These are phyloP conservation scores for Polypedilum vanderplanki DNA, from an alignment of 1,140 invertebrate species.

Conservation along the genomic window DNA sequence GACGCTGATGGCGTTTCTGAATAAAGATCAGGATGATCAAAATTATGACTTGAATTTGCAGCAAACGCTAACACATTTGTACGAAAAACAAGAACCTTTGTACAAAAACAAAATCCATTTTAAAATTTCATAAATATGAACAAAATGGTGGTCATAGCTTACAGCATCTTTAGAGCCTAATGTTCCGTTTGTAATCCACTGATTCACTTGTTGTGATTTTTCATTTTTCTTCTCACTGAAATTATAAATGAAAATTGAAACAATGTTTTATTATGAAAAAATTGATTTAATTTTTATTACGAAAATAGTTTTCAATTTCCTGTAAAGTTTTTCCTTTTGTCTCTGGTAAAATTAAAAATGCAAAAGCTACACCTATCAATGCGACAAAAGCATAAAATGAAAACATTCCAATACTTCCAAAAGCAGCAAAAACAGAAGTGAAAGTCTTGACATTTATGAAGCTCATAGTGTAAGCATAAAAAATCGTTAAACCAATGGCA, in stretches of 20 bases:
- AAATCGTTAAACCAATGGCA: conserved; percentile 57
- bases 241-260: conserved; percentile 6
- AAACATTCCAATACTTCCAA: conserved; percentile 60
- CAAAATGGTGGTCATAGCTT: neutral
- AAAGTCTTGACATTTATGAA: conserved; percentile 70
- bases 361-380: conserved; percentile 59
- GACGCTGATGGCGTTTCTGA: conserved; percentile 21
- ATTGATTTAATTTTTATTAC: conserved; percentile 11
- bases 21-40: conserved; percentile 14
- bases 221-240: conserved; percentile 30
- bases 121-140: neutral
- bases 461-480: conserved; percentile 60
- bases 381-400: conserved; percentile 62
- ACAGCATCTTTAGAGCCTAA: conserved; percentile 41
- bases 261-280: neutral
- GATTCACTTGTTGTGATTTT: conserved; percentile 34
- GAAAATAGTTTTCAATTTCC: conserved; percentile 60
- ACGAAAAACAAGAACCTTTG: conserved; percentile 36
- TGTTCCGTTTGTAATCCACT: conserved; percentile 41
- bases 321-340: conserved; percentile 68
- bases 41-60: neutral
- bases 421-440: conserved; percentile 47
- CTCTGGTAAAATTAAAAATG: conserved; percentile 65
- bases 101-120: neutral
- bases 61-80: conserved; percentile 35